Base-by-base conservation (phyloP, 2,113 vertebrate genomes). In the Leucosticte australis region DNA sequence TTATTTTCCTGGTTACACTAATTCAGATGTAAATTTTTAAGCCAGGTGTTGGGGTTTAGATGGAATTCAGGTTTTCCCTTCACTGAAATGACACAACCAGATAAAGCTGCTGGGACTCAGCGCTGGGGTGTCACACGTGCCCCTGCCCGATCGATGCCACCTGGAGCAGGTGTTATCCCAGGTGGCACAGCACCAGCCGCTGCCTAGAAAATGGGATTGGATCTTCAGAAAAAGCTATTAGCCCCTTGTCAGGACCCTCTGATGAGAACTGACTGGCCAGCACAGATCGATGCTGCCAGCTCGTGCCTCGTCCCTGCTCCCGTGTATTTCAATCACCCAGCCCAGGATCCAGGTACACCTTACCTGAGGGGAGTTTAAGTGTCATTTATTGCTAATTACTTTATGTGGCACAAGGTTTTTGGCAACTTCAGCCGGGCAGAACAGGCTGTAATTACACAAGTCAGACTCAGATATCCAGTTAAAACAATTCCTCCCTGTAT, bases 151-250 rank as follows among this genome's bases (percentile, higher is more conserved):
- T 97, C 95, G 56, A 97, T 97, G 96, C 64, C 1, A 33, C 31
- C 83, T 47, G 79, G 86, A 93, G 95, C 90, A 93, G 96, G 81
- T 63, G 77, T 90, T 77, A 95, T 93, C 96, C 95, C 95, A 64
- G 56, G 88, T 17, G 59, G 94, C 96, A 92, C 92, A 85, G 74
- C 87, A 80, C 92, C 81, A 83, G 94, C 83, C 20, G 10, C 94
- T 73, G 94, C 91, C 96, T 95, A 6, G 79, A 94, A 96, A 95
- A 95, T 88, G 89, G 96, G 97, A 97, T 95, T 96, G 98, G 92
- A 96, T 95, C 97, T 74, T 93, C 96, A 96, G 97, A 96, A 96
- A 98, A 98, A 97, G 97, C 98, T 83, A 97, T 98, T 97, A 97
- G 97, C 91, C 96, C 87, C 68, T 95, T 97, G 97, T 97, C 97